Evolutionary conservation across 2,888 invertebrate species (phyloP), one percentile per base, ranked within the genome.

Genomic region (Allacma fusca): DNA sequence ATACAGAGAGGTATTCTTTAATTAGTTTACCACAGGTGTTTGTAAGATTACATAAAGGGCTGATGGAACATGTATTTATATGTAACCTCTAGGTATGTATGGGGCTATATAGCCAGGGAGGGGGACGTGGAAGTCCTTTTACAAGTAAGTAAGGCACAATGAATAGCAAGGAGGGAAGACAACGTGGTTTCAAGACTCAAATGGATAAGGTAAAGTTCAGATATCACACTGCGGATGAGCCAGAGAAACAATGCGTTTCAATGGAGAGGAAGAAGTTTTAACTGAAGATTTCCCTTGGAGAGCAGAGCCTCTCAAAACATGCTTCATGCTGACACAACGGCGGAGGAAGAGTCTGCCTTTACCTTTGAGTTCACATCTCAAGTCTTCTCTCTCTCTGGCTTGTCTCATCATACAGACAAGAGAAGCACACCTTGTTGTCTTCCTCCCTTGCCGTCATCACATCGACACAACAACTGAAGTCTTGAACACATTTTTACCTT

Each of bases 391-490:
- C 5, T 50, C 16, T 50, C 1, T 50, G 16, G n/a, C n/a, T 19
- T 50, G 5, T 50, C 16, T n/a, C 2, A 19, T n/a, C 16, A 50
- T 50, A 16, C 19, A 16, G 50, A 50, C 9, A n/a, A 67, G 40
- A n/a, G 23, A 69, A 13, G 69, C 69, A 43, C 69, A 69, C 69
- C 69, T 69, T 69, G 69, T 69, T 69, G 34, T 69, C 43, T 43
- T 19, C 43, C 19, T 40, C 29, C 34, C 43, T 2, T 50, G 16
- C n/a, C 1, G 19, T 19, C 50, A 50, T n/a, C 50, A 5, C 50
- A 16, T 50, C 50, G 19, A 50, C 19, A 50, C 9, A 50, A 50
- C n/a, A 5, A 12, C 1, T 13, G 19, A 2, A 50, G 50, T 50
- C 50, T 34, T 34, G 34, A 9, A 12, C 50, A 50, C 50, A 50